Base-by-base conservation (phyloP, 2,113 vertebrate genomes). In the Maccullochella peelii region DNA sequence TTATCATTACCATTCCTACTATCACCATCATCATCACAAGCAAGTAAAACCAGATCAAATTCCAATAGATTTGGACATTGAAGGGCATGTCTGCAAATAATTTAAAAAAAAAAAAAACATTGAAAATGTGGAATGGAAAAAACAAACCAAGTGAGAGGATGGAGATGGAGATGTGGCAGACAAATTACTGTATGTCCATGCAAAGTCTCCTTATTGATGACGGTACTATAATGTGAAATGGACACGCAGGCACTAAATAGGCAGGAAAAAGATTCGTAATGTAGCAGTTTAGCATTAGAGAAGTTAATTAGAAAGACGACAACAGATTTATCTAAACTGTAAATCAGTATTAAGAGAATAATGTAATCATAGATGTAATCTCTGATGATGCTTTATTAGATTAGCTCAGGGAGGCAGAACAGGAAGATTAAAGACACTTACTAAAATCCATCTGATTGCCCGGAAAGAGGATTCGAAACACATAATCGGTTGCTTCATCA, bases 401-500 rank as follows among this genome's bases (percentile, higher is more conserved):
- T 80, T 44, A 75, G n/a, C 38, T 71, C 55, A 68, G 40, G 30
- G 79, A 87, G 77, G 62, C 36, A 77, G 59, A 71, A 38, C 10
- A 55, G 61, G 27, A 73, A 86, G 80, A 84, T 75, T 81, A 73
- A 68, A 83, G 44, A 84, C 66, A 94, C 97, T 95, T 92, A 99
- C 98, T 97, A 0, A 98, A 97, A 50, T 99, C 98, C 0, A 96
- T 95, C 89, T 97, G 97, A 72, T 93, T 95, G 76, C 97, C 96
- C 0, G 98, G 97, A 91, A 98, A 98, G 89, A 99, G 96, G 82
- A 99, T 98, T 55, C 98, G 95, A 95, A 99, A 99, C 55, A 99
- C 98, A 0, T 99, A 99, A 92, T 99, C 98, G 0, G 98, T 98
- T 65, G 98, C 98, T 91, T 99, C 98, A 0, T 99, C 98, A 0